Conservation (phyloP, 1,140 invertebrate species). For the Tetragonula clypearis region DNA sequence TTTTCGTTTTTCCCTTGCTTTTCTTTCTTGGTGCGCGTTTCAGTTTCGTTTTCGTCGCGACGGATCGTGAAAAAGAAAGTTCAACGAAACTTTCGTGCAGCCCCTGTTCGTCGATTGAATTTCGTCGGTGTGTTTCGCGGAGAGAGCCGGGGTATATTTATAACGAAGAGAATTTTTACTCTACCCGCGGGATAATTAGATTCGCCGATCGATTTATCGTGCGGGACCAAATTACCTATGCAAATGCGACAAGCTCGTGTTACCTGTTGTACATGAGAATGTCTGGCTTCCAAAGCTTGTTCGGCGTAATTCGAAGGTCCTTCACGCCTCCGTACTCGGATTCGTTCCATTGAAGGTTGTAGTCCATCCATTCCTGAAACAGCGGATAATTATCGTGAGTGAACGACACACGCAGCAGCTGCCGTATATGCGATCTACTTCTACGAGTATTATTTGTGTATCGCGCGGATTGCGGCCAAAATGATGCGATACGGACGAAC, state of each 20-base stretch:
- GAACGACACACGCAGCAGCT: background rate
- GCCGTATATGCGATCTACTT: background rate
- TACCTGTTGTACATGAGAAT: constrained; percentile 99
- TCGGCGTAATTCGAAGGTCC: constrained; percentile 95
- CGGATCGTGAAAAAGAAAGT: background rate
- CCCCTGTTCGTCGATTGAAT: background rate
- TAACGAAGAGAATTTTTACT: background rate
- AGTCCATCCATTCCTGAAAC: constrained; percentile 97
- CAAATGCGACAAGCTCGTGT: constrained; percentile 74
- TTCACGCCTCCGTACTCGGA: constrained; percentile 96
- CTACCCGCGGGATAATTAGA: constrained; percentile 3
- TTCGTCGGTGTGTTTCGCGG: background rate
- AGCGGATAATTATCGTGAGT: constrained; percentile 36
- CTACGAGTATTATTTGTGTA: too few relatives aligned
- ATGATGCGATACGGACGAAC: too few relatives aligned
- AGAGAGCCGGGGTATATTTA: background rate
- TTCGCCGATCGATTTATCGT: constrained; percentile 12
- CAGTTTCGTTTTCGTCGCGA: background rate
- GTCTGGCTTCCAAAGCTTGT: constrained; percentile 98
- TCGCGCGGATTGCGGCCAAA: too few relatives aligned
- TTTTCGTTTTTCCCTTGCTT: background rate
- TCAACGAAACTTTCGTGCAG: background rate
- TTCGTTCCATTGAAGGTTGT: constrained; percentile 97
- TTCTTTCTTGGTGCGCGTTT: background rate
- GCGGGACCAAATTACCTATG: background rate